Percentiles rank a stretch among this genome's conserved stretches.
These are phyloP conservation scores for Patiria miniata DNA, from an alignment of 35 echinoderm and acorn worm species.

Conservation along the genomic window DNA sequence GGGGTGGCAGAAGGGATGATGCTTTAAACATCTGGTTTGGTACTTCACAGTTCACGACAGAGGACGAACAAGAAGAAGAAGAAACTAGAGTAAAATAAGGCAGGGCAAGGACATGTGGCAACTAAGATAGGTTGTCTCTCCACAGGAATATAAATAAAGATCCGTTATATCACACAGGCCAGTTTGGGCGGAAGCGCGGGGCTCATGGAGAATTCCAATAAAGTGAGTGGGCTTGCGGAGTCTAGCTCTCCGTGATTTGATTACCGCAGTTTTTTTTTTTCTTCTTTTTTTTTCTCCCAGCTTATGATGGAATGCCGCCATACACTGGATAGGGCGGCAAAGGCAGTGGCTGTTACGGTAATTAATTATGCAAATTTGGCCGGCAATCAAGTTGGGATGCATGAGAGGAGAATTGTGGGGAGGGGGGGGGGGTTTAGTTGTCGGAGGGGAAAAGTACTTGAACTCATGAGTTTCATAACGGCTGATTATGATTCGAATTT, in stretches of 20 bases:
- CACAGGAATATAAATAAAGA: too few species aligned
- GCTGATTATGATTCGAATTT: too few species aligned
- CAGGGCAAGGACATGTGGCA: too few species aligned
- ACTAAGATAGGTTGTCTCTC: too few species aligned
- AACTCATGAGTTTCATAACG: neutral
- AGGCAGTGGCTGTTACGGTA: neutral
- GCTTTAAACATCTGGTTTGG: neutral
- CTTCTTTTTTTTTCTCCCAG: too few species aligned
- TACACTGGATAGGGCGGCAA: too few species aligned
- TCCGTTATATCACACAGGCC: too few species aligned
- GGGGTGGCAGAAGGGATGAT: neutral
- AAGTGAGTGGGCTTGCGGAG: neutral
- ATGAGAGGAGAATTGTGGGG: neutral
- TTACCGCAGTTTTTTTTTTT: too few species aligned
- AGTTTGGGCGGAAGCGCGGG: neutral
- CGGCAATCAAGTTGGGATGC: neutral
- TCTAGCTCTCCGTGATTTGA: neutral
- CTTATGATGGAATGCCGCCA: too few species aligned
- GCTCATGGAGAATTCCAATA: neutral
- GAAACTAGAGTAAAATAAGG: too few species aligned
- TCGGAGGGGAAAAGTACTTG: neutral
- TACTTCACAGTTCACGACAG: too few species aligned
- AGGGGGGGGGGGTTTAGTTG: neutral
- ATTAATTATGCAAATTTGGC: slow-evolving; percentile 23
- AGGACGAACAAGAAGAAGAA: too few species aligned